phyloP scores from a whole-genome alignment of 2,888 invertebrate genomes.

The Bombyx huttoni region DNA sequence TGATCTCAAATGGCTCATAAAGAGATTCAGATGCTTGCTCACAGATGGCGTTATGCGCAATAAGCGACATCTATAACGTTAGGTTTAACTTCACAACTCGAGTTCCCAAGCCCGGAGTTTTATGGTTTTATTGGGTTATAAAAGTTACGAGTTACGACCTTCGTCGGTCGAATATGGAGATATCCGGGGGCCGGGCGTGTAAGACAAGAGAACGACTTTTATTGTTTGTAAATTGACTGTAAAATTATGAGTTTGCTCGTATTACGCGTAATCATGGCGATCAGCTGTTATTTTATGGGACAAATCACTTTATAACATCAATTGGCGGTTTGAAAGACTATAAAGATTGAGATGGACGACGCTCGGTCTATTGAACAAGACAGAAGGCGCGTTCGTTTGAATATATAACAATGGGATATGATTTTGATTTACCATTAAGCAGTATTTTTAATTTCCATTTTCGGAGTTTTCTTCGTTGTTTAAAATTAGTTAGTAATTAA shows the following conservation, averaged over 20 bases:
- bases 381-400: too few species aligned
- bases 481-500: too few species aligned
- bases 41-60: conserved; percentile 55
- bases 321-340: conserved; percentile 48
- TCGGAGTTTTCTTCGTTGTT: too few species aligned
- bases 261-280: conserved; percentile 63
- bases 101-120: conserved; percentile 21
- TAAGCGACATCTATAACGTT: conserved; percentile 50
- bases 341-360: conserved; percentile 43
- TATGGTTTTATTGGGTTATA: conserved; percentile 68
- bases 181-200: conserved; percentile 65
- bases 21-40: conserved; percentile 45
- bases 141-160: conserved; percentile 63
- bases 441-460: too few species aligned
- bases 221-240: conserved; percentile 74
- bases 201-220: conserved; percentile 69
- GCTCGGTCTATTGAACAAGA: conserved; percentile 15
- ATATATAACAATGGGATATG: too few species aligned
- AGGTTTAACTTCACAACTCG: conserved; percentile 22
- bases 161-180: conserved; percentile 62
- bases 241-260: conserved; percentile 70
- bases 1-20: conserved; percentile 57
- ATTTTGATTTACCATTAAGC: too few species aligned
- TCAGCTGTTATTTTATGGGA: conserved; percentile 67
- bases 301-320: conserved; percentile 60